Evolutionary conservation across 1,140 invertebrate species (phyloP).

Genomic region (Stegodyphus dumicola): DNA sequence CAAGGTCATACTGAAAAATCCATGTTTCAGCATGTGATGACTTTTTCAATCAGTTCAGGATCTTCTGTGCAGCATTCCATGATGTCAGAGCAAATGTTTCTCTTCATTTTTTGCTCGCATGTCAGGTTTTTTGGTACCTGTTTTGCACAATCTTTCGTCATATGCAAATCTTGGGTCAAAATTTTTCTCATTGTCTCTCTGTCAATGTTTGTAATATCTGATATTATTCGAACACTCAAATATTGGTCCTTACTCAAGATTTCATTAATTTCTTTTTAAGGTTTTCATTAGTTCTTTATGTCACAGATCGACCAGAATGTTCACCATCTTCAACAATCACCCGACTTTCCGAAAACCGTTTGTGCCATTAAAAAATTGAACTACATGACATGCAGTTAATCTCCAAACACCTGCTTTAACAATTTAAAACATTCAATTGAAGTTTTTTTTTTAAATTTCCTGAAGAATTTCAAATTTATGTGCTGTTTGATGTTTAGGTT

Average conservation of each 20-base stretch:
- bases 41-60: constrained; percentile 26
- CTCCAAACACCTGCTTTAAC: background rate
- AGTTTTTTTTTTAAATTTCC: background rate
- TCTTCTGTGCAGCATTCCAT: constrained; percentile 28
- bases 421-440: background rate
- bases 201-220: constrained; percentile 6
- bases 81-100: constrained; percentile 41
- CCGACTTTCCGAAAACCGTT: background rate
- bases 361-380: background rate
- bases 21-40: constrained; percentile 32
- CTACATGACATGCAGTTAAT: background rate
- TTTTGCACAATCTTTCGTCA: constrained; percentile 55
- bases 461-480: background rate
- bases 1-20: constrained; percentile 45
- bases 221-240: constrained; percentile 3
- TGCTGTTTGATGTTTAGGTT: background rate
- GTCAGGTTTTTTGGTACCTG: constrained; percentile 43
- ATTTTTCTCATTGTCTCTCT: constrained; percentile 57
- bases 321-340: background rate
- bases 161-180: constrained; percentile 64
- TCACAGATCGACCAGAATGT: background rate
- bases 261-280: background rate
- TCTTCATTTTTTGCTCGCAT: constrained; percentile 48
- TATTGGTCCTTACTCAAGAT: background rate
- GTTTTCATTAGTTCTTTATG: background rate